phyloP scores from a whole-genome alignment of 2,888 invertebrate genomes.

The Pristionchus arcanus region DNA sequence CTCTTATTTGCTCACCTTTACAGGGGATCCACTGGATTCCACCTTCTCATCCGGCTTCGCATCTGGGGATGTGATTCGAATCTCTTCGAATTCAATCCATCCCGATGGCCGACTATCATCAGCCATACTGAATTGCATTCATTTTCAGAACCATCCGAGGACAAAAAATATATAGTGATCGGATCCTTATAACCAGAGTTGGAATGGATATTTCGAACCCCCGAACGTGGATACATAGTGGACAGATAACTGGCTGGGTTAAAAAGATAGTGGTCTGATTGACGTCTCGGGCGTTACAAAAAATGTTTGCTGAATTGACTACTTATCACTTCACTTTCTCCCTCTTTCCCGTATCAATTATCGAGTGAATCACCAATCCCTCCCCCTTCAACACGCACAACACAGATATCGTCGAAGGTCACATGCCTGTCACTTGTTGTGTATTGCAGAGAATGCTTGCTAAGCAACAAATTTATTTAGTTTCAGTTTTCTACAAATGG shows the following conservation, averaged over 20 bases:
- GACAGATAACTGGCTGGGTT: too few relatives aligned
- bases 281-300: too few relatives aligned
- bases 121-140: constrained; percentile 19
- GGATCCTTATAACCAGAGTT: too few relatives aligned
- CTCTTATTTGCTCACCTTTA: not conserved
- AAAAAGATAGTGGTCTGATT: too few relatives aligned
- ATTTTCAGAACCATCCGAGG: too few relatives aligned
- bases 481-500: constrained; percentile 12
- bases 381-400: not conserved
- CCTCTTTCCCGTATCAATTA: constrained; percentile 16
- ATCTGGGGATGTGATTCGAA: constrained; percentile 58
- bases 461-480: constrained; percentile 42
- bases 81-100: constrained; percentile 62
- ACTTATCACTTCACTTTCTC: not conserved
- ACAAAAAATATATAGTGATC: too few relatives aligned
- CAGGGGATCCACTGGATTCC: not conserved
- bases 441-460: not conserved
- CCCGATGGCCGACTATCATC: constrained; percentile 45
- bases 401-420: constrained; percentile 51
- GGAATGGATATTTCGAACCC: too few relatives aligned
- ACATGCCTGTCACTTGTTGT: constrained; percentile 27
- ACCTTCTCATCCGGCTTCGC: not conserved
- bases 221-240: too few relatives aligned
- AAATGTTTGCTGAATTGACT: not conserved
- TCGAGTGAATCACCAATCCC: constrained; percentile 10